These are phyloP conservation scores for Craniophora ligustri DNA, from an alignment of 2,888 invertebrate genomes.

Conservation along the genomic window DNA sequence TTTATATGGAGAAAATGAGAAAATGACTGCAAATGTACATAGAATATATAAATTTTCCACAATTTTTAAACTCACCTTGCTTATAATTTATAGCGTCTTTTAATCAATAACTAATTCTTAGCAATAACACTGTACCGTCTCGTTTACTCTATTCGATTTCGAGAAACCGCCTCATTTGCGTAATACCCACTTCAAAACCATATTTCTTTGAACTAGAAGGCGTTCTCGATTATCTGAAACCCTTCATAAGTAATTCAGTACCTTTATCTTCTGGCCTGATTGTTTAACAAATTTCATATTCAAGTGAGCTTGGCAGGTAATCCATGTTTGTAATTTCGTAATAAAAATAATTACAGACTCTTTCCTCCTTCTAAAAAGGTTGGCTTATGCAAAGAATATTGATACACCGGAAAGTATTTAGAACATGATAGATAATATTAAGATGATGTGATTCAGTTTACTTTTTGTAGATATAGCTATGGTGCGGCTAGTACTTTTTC, in stretches of 20 bases:
- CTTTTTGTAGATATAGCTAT: no score
- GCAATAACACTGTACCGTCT: not conserved
- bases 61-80: no score
- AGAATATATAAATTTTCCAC: no score
- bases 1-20: no score
- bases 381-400: slow-evolving; percentile 67
- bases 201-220: slow-evolving; percentile 28
- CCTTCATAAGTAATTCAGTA: slow-evolving; percentile 38
- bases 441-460: no score
- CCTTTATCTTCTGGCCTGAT: slow-evolving; percentile 30
- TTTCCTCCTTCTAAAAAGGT: slow-evolving; percentile 55
- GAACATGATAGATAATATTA: slow-evolving; percentile 28
- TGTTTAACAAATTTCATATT: slow-evolving; percentile 39
- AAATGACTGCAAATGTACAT: no score
- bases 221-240: slow-evolving; percentile 24
- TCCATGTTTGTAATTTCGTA: slow-evolving; percentile 47
- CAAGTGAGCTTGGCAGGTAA: slow-evolving; percentile 34
- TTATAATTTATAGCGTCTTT: not conserved
- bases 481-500: no score
- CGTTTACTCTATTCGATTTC: slow-evolving; percentile 3
- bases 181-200: slow-evolving; percentile 10
- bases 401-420: slow-evolving; percentile 46
- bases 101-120: not conserved
- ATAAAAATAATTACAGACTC: slow-evolving; percentile 68
- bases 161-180: slow-evolving; percentile 25